Conservation (phyloP, 2,797 vertebrate genomes). For the Myotis vivesi region DNA sequence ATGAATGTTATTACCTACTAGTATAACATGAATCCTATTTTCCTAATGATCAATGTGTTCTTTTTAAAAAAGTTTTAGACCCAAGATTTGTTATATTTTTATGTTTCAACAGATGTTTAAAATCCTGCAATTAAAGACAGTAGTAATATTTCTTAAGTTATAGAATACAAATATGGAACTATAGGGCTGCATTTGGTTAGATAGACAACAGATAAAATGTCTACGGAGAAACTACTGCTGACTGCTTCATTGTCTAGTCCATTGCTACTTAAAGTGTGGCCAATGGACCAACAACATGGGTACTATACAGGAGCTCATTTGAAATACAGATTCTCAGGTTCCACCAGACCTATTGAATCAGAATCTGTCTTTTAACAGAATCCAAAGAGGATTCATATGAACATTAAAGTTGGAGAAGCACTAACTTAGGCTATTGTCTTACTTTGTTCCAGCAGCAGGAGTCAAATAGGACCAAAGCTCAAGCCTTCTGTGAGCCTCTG, state of each 20-base stretch:
- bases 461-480: conserved; percentile 13
- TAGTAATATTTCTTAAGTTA: conserved; percentile 27
- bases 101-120: conserved; percentile 23
- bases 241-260: background rate
- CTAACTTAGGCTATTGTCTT: background rate
- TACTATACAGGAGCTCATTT: background rate
- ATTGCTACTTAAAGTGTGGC: background rate
- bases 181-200: background rate
- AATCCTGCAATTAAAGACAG: conserved; percentile 41
- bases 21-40: background rate
- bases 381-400: background rate
- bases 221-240: conserved; percentile 4
- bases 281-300: background rate
- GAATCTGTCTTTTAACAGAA: conserved; percentile 28
- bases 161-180: background rate
- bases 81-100: conserved; percentile 40
- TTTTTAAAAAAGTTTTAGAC: conserved; percentile 40
- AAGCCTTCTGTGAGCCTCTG: conserved; percentile 5
- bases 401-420: background rate
- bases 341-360: background rate
- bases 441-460: background rate
- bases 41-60: background rate
- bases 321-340: background rate
- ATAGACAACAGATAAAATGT: background rate
- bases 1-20: conserved; percentile 17